Base-by-base conservation (phyloP, 1,140 invertebrate genomes). In the Zaprionus taronus region DNA sequence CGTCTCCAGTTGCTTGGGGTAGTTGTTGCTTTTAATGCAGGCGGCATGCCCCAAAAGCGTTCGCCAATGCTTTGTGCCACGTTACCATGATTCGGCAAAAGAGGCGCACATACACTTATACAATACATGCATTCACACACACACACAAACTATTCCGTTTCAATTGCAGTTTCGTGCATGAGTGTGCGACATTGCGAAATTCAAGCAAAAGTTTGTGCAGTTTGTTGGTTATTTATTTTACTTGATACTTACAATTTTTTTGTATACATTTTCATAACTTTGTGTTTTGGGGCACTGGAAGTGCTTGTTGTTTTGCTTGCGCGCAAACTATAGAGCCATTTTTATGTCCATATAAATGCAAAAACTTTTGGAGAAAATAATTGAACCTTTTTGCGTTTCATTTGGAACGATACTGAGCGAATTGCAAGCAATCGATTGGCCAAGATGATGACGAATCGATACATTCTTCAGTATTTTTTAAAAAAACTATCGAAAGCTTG, bases 281-380 rank as follows among this genome's bases (percentile, higher is more conserved):
- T 78, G 66, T 83, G 72, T 77, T 70, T 91, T 83, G 34, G 76
- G 84, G 91, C 91, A 92, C 91, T 62, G 75, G 5, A 60, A 22
- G 87, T 91, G 91, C 91, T 34, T 64, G 34, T 79, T 79, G 69
- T 65, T 86, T 85, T 90, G 91, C 87, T 86, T 86, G 78, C 74
- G 84, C 79, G 80, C 83, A 91, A 83, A 80, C 87, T 92, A 92
- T 72, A 92, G 61, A 92, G 74, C 87, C 91, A 92, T 92, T 83
- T 92, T 92, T 83, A 92, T 77, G 80, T 81, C 67, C 80, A 90
- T 81, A 92, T 91, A 92, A 92, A 90, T 92, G 91, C 91, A 70
- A 81, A 79, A 90, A 80, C 79, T 70, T 77, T 79, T 60, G 58
- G 20, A 36, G 67, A 79, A 80, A 90, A 90, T 69, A 79, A 53